A percentile compares a stretch with the other conserved stretches of the same genome.
Conservation (phyloP, 2,888 invertebrate genomes). For the Helleia helle region DNA sequence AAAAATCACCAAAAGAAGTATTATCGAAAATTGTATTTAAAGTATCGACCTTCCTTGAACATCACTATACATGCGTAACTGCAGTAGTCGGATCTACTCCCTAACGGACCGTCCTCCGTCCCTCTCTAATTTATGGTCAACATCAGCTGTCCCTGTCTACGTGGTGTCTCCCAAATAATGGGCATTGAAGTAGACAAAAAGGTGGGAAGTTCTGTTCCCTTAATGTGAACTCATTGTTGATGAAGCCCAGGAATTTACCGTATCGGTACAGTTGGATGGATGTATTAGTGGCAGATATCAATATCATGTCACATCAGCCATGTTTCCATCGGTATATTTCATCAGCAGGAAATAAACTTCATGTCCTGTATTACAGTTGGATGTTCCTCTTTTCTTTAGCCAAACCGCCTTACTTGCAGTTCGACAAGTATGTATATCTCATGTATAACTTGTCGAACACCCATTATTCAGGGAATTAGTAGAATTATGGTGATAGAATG, state of each 20-base stretch:
- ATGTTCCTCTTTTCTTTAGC: too few relatives aligned
- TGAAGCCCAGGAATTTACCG: slow-evolving; percentile 17
- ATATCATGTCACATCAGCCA: background rate
- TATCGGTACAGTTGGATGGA: slow-evolving; percentile 6
- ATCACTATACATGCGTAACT: slow-evolving; percentile 56
- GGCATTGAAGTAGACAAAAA: slow-evolving; percentile 30
- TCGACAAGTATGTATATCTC: too few relatives aligned
- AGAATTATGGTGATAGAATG: too few relatives aligned
- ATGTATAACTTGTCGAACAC: too few relatives aligned
- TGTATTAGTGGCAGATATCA: background rate
- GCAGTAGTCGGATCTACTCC: slow-evolving; percentile 59
- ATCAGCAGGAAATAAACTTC: too few relatives aligned
- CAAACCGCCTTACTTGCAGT: too few relatives aligned
- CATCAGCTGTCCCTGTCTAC: slow-evolving; percentile 35
- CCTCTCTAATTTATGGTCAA: slow-evolving; percentile 27
- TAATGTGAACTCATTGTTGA: slow-evolving; percentile 40
- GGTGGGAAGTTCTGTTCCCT: slow-evolving; percentile 39
- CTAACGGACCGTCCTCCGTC: slow-evolving; percentile 50
- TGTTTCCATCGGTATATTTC: background rate
- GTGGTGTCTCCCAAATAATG: slow-evolving; percentile 51
- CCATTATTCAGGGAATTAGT: too few relatives aligned
- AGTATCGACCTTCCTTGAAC: slow-evolving; percentile 15
- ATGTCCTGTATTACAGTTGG: too few relatives aligned
- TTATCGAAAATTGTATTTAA: background rate
- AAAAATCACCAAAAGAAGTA: too few relatives aligned